Conservation (phyloP, 2,888 invertebrate genomes). For the Choristoneura rosaceana region DNA sequence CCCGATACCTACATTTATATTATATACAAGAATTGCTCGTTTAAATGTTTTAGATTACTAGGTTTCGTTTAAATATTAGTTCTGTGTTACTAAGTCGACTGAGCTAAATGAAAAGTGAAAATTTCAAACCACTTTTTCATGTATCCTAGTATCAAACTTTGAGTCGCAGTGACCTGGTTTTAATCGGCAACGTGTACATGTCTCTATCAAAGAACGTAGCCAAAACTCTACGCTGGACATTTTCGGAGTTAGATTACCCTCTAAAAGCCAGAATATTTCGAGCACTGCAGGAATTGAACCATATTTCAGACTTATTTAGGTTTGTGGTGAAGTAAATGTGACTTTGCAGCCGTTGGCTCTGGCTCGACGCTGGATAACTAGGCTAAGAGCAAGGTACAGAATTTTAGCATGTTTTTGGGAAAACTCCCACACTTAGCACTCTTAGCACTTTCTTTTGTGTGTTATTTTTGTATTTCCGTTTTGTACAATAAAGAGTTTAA, state of each 20-base stretch:
- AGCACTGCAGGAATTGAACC: constrained; percentile 31
- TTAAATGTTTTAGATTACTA: too few relatives aligned
- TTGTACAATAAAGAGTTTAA: too few relatives aligned
- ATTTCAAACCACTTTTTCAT: neutral
- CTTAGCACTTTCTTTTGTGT: too few relatives aligned
- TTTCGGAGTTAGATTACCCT: neutral
- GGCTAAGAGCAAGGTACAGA: neutral
- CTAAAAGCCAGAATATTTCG: constrained; percentile 6
- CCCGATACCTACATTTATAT: too few relatives aligned
- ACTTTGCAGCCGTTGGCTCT: neutral
- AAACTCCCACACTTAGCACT: too few relatives aligned
- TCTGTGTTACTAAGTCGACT: neutral
- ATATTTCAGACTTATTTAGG: constrained; percentile 34
- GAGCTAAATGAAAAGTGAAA: neutral
- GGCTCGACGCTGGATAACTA: neutral
- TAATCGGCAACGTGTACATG: neutral
- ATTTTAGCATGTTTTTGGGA: neutral
- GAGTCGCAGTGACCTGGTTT: neutral
- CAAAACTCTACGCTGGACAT: constrained; percentile 5
- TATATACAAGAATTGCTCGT: too few relatives aligned
- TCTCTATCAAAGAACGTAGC: neutral
- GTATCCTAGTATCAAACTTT: neutral
- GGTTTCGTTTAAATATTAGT: too few relatives aligned
- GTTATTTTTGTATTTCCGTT: too few relatives aligned
- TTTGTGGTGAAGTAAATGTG: constrained; percentile 20